phyloP scores from a whole-genome alignment of 2,797 vertebrate species.

The Scarus forsteni region DNA sequence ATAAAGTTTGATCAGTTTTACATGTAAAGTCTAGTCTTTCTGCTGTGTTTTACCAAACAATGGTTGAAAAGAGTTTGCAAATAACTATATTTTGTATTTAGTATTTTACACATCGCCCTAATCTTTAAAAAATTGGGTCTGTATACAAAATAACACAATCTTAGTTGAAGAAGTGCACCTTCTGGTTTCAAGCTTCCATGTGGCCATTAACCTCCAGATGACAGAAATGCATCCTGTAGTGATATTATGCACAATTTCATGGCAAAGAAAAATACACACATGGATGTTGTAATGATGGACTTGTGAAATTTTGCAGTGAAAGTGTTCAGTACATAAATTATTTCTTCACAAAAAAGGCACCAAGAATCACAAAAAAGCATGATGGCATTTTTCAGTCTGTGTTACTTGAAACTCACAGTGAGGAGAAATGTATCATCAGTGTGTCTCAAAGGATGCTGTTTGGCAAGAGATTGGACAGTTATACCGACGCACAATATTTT shows the following conservation, averaged over 20 bases:
- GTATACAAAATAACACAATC: constrained; percentile 13
- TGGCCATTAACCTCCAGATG: constrained; percentile 42
- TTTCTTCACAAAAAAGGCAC: constrained; percentile 82
- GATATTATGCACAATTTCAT: constrained; percentile 40
- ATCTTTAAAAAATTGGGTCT: constrained; percentile 6
- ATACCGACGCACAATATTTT: constrained; percentile 9
- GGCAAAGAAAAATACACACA: constrained; percentile 38
- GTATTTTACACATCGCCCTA: too few relatives aligned
- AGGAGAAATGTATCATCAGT: constrained; percentile 43
- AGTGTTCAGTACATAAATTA: constrained; percentile 67
- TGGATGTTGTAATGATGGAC: constrained; percentile 26
- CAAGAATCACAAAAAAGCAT: constrained; percentile 61
- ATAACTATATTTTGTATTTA: too few relatives aligned
- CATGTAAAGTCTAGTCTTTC: too few relatives aligned
- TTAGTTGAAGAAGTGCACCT: constrained; percentile 73
- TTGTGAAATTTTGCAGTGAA: constrained; percentile 59
- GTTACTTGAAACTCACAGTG: constrained; percentile 63
- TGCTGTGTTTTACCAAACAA: too few relatives aligned
- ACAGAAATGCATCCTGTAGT: constrained; percentile 44
- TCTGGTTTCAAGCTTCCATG: constrained; percentile 69
- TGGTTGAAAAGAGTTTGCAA: too few relatives aligned
- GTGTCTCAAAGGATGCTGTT: constrained; percentile 43
- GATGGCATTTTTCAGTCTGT: constrained; percentile 12
- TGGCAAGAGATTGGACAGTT: constrained; percentile 51
- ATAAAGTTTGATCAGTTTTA: too few relatives aligned